Base-by-base conservation (phyloP, 2,113 vertebrate species). In the Alectura lathami region DNA sequence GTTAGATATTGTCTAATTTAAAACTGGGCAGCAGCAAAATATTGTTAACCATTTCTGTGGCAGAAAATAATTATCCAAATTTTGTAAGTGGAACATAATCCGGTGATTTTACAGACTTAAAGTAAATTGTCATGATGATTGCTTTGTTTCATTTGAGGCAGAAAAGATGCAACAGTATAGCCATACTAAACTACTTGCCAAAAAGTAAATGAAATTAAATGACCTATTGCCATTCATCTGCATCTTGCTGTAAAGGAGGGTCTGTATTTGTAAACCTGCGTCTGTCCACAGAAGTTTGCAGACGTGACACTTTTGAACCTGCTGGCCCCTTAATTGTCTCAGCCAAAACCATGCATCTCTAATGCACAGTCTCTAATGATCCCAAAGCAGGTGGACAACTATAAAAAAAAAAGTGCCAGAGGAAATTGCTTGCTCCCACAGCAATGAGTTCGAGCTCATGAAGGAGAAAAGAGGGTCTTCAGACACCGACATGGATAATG, bases 401-500 rank as follows among this genome's bases (percentile, higher is more conserved):
- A 45, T n/a, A 22, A 45, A 74, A 56, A 14, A 24, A 43, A 79
- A 54, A 12, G 7, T 6, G 15, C 26, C 26, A 50, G n/a, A 67
- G 26, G 30, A 62, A 83, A 63, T 16, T 45, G 23, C 42, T 75
- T 63, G 68, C 36, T 62, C 27, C 18, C 36, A 34, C 36, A 60
- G 34, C 26, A 18, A 79, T 32, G 67, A 68, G 63, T 68, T 67
- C 12, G 18, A n/a, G 40, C 22, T 79, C 30, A 38, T 10, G 10
- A 38, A 63, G 12, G 42, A n/a, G 20, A 26, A 68, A 68, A 17
- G 20, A 42, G n/a, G 24, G 21, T 60, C 66, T 34, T 59, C 30
- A 73, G 38, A 54, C 30, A n/a, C 40, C 38, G n/a, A 43, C 1
- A 0, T 40, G 23, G 32, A 43, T 3, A 2, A 45, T 40, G 14